phyloP scores from a whole-genome alignment of 2,797 vertebrate species.

The Hypotaenidia philippensis region DNA sequence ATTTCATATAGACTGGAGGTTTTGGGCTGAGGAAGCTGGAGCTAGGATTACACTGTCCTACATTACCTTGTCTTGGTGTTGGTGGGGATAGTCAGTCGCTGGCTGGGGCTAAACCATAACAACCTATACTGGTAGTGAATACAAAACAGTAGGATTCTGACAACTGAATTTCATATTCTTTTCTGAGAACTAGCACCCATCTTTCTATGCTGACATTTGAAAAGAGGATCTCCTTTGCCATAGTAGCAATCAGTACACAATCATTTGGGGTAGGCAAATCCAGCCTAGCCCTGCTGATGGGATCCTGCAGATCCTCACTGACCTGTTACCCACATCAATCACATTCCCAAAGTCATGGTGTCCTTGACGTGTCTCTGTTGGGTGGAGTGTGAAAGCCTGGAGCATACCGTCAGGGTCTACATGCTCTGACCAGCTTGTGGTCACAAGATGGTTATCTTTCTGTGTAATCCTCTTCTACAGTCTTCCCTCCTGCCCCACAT shows the following conservation, averaged over 20 bases:
- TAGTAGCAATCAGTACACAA: neutral
- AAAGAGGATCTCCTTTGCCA: neutral
- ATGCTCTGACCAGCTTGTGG: neutral
- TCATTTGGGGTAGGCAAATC: neutral
- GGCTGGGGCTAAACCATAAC: too few relatives aligned
- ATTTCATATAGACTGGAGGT: neutral
- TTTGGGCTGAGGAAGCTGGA: neutral
- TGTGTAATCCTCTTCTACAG: neutral
- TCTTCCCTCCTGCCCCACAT: neutral
- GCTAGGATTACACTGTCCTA: neutral
- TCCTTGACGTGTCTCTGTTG: neutral
- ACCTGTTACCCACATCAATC: neutral
- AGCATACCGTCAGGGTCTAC: neutral
- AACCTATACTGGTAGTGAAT: neutral
- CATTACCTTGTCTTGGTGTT: neutral
- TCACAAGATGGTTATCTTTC: neutral
- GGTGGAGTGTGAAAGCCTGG: neutral
- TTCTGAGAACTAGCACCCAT: neutral
- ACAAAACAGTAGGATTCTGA: neutral
- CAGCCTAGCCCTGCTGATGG: neutral
- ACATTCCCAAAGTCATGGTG: neutral
- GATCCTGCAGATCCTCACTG: neutral
- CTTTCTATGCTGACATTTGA: neutral
- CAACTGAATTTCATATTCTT: neutral
- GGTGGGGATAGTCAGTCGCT: too few relatives aligned